phyloP scores from a whole-genome alignment of 2,113 vertebrate species.

The Albula glossodonta region DNA sequence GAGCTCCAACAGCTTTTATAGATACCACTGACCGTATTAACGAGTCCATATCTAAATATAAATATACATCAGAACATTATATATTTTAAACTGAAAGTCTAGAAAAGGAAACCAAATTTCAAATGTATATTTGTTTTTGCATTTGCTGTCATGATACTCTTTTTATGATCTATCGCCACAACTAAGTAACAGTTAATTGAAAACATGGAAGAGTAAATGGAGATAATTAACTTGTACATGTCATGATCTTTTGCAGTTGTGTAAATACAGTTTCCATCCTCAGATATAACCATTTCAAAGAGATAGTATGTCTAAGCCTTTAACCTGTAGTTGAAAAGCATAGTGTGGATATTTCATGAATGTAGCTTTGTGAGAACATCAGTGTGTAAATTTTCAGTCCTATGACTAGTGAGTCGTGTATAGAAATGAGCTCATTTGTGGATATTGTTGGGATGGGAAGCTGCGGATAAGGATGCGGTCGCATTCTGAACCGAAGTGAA shows the following conservation, averaged over 20 bases:
- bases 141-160: neutral
- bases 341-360: neutral
- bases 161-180: too few relatives aligned
- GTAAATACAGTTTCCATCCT: neutral
- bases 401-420: neutral
- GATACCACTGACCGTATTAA: too few relatives aligned
- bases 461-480: too few relatives aligned
- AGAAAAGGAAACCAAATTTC: too few relatives aligned
- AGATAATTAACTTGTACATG: too few relatives aligned
- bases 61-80: too few relatives aligned
- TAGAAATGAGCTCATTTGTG: neutral
- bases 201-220: too few relatives aligned
- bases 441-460: neutral
- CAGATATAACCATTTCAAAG: neutral
- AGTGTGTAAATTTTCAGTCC: neutral
- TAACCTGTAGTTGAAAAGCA: neutral
- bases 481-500: too few relatives aligned
- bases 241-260: neutral
- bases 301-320: neutral
- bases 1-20: too few relatives aligned
- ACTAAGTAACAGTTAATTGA: neutral
- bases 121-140: too few relatives aligned
- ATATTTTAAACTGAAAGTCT: too few relatives aligned
- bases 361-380: neutral
- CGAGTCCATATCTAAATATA: too few relatives aligned